These are phyloP conservation scores for Scomberomorus guttatus DNA, from an alignment of 2,797 vertebrate species.

Conservation along the genomic window DNA sequence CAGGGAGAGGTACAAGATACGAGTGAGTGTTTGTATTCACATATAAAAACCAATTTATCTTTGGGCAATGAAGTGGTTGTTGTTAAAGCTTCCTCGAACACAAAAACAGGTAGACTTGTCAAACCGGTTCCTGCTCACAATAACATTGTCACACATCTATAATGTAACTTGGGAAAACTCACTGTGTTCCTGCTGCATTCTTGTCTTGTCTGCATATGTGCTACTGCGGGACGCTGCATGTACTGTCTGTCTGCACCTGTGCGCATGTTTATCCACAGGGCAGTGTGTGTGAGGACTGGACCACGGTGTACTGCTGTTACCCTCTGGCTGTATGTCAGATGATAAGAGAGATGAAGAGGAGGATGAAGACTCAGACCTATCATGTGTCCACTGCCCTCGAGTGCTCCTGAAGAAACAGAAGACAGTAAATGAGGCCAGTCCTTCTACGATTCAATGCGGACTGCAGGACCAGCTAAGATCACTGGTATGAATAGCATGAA, in stretches of 20 bases:
- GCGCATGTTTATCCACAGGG: conserved; percentile 74
- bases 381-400: conserved; percentile 82
- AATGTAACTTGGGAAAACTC: not conserved
- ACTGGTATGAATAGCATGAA: conserved; percentile 26
- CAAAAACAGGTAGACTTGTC: not conserved
- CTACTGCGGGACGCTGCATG: not conserved
- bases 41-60: not conserved
- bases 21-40: conserved; percentile 77
- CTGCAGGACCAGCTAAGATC: conserved; percentile 16
- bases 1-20: conserved; percentile 90
- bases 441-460: conserved; percentile 9
- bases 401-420: conserved; percentile 71
- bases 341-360: conserved; percentile 88
- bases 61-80: not conserved
- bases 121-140: not conserved
- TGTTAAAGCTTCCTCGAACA: not conserved
- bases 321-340: conserved; percentile 88
- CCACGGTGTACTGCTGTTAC: conserved; percentile 86
- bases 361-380: conserved; percentile 84
- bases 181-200: not conserved
- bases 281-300: conserved; percentile 86
- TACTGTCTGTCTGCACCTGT: not conserved
- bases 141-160: not conserved
- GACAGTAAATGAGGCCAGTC: conserved; percentile 30
- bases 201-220: conserved; percentile 12